Evolutionary conservation across 2,888 invertebrate species (phyloP).

Genomic region (Pyrochroa serraticornis): DNA sequence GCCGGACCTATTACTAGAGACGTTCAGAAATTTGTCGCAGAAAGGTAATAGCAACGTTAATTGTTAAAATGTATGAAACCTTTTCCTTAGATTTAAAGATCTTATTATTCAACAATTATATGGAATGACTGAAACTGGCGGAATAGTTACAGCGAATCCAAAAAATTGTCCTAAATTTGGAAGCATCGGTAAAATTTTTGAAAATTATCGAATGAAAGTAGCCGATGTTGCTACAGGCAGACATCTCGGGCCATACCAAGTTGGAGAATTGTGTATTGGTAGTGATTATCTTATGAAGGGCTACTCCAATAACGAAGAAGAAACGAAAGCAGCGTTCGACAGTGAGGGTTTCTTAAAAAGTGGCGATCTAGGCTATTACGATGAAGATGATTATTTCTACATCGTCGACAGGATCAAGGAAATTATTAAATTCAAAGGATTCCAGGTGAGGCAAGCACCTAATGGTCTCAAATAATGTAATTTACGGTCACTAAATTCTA

Average conservation of each 20-base stretch:
- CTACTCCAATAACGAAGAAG: slow-evolving; percentile 72
- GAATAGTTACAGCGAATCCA: slow-evolving; percentile 56
- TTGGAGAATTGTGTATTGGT: slow-evolving; percentile 80
- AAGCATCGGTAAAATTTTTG: slow-evolving; percentile 67
- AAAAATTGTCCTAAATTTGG: slow-evolving; percentile 58
- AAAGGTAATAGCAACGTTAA: too few species aligned
- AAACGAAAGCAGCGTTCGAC: slow-evolving; percentile 70
- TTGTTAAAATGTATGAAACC: too few species aligned
- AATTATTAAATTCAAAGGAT: slow-evolving; percentile 88
- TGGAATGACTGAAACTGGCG: slow-evolving; percentile 50
- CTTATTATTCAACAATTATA: slow-evolving; percentile 24
- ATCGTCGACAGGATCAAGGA: slow-evolving; percentile 88
- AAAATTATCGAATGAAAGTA: slow-evolving; percentile 64
- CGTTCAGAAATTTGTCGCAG: too few species aligned
- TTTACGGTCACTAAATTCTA: too few species aligned
- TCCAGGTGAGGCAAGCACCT: slow-evolving; percentile 74
- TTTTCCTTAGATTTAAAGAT: slow-evolving; percentile 7
- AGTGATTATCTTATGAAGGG: slow-evolving; percentile 70
- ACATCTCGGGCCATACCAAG: slow-evolving; percentile 61
- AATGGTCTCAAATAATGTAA: too few species aligned
- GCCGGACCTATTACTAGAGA: too few species aligned
- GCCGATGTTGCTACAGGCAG: slow-evolving; percentile 62
- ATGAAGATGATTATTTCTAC: slow-evolving; percentile 76
- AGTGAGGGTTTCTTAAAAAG: slow-evolving; percentile 76
- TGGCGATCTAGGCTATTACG: slow-evolving; percentile 85